Percentiles rank a stretch among this genome's conserved stretches.
Conservation (phyloP, 2,797 vertebrate species). For the Phrynocephalus vlangalii region DNA sequence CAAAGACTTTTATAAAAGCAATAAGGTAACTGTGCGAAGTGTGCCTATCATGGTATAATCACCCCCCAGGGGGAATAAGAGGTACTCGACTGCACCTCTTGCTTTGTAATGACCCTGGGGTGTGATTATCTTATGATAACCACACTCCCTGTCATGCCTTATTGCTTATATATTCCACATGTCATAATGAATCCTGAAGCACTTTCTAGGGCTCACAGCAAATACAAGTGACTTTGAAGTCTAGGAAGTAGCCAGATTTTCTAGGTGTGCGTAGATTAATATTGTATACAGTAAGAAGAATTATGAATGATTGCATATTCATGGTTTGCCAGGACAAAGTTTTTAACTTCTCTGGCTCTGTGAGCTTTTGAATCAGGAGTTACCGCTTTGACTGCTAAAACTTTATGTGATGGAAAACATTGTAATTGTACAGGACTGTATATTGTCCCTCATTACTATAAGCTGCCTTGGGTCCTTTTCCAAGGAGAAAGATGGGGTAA, state of each 20-base stretch:
- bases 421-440: no score
- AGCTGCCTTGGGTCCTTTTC: no score
- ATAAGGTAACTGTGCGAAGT: conserved; percentile 75
- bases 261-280: conserved; percentile 79
- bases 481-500: no score
- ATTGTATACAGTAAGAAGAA: conserved; percentile 77
- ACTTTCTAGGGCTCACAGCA: conserved; percentile 75
- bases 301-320: conserved; percentile 78
- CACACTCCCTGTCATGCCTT: conserved; percentile 81
- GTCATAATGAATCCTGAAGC: conserved; percentile 83
- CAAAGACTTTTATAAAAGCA: conserved; percentile 80
- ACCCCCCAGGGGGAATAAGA: conserved; percentile 79
- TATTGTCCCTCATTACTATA: no score
- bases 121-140: conserved; percentile 84
- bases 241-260: conserved; percentile 76
- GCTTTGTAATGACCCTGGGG: conserved; percentile 83
- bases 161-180: conserved; percentile 82
- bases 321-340: conserved; percentile 63
- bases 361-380: conserved; percentile 47
- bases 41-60: conserved; percentile 76
- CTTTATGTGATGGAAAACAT: conserved; percentile 40
- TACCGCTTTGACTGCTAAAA: conserved; percentile 41
- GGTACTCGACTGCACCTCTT: conserved; percentile 74
- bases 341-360: conserved; percentile 67
- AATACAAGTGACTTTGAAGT: conserved; percentile 80